phyloP scores from a whole-genome alignment of 2,113 vertebrate species.

The Bos indicus region DNA sequence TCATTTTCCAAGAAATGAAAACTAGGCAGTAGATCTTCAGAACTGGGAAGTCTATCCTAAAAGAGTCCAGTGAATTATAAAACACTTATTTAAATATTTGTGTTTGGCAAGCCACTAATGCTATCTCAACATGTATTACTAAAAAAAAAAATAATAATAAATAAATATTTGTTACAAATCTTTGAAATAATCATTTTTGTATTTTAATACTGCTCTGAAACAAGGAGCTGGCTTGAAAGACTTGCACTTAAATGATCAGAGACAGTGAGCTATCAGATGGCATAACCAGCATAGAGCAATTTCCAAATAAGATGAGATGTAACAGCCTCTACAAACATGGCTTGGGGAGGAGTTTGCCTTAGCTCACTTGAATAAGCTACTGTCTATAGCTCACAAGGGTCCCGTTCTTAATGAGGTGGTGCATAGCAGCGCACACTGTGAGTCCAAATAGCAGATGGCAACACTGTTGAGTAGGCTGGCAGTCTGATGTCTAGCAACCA shows the following conservation, averaged over 20 bases:
- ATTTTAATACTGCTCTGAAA: slow-evolving; percentile 22
- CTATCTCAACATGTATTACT: slow-evolving; percentile 28
- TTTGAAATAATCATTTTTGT: slow-evolving; percentile 1
- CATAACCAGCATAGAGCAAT: not conserved
- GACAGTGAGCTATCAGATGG: not conserved
- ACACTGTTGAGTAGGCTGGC: slow-evolving; percentile 63
- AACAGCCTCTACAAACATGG: slow-evolving; percentile 30
- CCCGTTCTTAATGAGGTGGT: slow-evolving; percentile 70
- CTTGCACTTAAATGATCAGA: slow-evolving; percentile 17
- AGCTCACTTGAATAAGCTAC: slow-evolving; percentile 67
- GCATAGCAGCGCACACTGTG: slow-evolving; percentile 62
- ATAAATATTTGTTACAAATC: not conserved
- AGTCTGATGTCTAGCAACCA: slow-evolving; percentile 72
- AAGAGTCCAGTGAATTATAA: not conserved
- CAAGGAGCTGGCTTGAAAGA: not conserved
- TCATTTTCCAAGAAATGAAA: slow-evolving; percentile 41
- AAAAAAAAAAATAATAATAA: not conserved
- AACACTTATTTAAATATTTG: slow-evolving; percentile 37
- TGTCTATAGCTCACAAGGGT: slow-evolving; percentile 71
- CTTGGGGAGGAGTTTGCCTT: slow-evolving; percentile 47
- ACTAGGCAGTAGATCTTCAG: not conserved
- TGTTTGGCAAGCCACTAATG: not conserved
- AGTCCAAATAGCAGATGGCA: slow-evolving; percentile 74
- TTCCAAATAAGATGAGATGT: slow-evolving; percentile 25
- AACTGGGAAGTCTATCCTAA: not conserved